Percentiles rank a stretch among this genome's conserved stretches.
phyloP scores from a whole-genome alignment of 2,797 vertebrate species.

The Lutjanus campechanus region DNA sequence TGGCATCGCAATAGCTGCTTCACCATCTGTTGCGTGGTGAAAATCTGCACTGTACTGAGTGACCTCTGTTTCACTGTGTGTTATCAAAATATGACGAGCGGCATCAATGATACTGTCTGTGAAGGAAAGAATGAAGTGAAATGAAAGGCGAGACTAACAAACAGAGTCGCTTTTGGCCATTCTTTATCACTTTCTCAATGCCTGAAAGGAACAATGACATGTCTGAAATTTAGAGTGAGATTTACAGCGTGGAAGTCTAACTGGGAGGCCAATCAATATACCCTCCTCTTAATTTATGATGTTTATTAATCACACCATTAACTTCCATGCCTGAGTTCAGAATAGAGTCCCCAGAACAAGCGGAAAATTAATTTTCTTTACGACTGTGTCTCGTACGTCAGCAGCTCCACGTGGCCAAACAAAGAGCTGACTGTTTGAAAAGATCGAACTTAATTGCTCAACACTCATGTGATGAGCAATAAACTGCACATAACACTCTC shows the following conservation, averaged over 20 bases:
- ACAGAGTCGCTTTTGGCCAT: background rate
- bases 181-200: background rate
- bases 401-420: slow-evolving; percentile 44
- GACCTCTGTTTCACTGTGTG: background rate
- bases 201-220: background rate
- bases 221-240: background rate
- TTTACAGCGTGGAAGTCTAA: background rate
- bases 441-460: slow-evolving; percentile 47
- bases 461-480: slow-evolving; percentile 64
- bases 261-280: background rate
- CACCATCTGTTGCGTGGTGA: too few species aligned
- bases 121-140: slow-evolving; percentile 12
- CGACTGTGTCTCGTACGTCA: slow-evolving; percentile 42
- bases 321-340: slow-evolving; percentile 8
- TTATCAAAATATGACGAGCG: background rate
- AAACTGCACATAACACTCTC: slow-evolving; percentile 9
- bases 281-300: background rate
- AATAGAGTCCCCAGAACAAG: slow-evolving; percentile 10
- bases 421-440: slow-evolving; percentile 66
- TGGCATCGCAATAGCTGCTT: too few species aligned
- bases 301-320: background rate
- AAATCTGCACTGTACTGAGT: too few species aligned
- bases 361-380: slow-evolving; percentile 49
- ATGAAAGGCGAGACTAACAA: slow-evolving; percentile 16
- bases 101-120: background rate